Evolutionary conservation across 2,888 invertebrate species (phyloP).

Genomic region (Malachius bipustulatus): DNA sequence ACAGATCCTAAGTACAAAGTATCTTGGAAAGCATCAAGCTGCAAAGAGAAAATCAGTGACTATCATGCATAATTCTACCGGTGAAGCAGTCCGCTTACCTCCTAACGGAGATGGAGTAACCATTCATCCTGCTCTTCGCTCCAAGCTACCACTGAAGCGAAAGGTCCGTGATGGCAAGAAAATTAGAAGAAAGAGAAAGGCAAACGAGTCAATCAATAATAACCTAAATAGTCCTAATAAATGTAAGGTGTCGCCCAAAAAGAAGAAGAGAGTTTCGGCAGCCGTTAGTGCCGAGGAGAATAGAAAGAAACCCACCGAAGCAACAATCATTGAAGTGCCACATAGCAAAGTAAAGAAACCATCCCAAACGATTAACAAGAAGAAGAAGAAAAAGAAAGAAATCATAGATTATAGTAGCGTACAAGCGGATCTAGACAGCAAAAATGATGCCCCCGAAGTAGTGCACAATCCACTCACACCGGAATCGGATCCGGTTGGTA

Average conservation of each 20-base stretch:
- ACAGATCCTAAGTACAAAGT: slow-evolving; percentile 68
- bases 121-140: slow-evolving; percentile 76
- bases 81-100: slow-evolving; percentile 75
- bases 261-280: slow-evolving; percentile 37
- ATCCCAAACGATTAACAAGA: slow-evolving; percentile 33
- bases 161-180: slow-evolving; percentile 57
- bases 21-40: slow-evolving; percentile 67
- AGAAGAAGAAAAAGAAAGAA: slow-evolving; percentile 55
- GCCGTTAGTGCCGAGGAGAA: slow-evolving; percentile 44
- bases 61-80: slow-evolving; percentile 81
- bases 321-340: slow-evolving; percentile 32
- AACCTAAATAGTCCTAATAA: slow-evolving; percentile 33
- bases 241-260: slow-evolving; percentile 31
- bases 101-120: slow-evolving; percentile 59
- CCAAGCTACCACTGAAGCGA: slow-evolving; percentile 77
- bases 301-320: slow-evolving; percentile 39
- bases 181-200: slow-evolving; percentile 40
- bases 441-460: slow-evolving; percentile 41
- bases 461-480: slow-evolving; percentile 35
- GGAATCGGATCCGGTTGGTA: slow-evolving; percentile 49
- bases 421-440: slow-evolving; percentile 46
- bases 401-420: slow-evolving; percentile 68
- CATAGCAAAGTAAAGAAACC: slow-evolving; percentile 36
- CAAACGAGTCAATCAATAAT: slow-evolving; percentile 24
- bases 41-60: slow-evolving; percentile 80